phyloP scores from a whole-genome alignment of 2,797 vertebrate genomes.

The Spinibarbus caldwelli region DNA sequence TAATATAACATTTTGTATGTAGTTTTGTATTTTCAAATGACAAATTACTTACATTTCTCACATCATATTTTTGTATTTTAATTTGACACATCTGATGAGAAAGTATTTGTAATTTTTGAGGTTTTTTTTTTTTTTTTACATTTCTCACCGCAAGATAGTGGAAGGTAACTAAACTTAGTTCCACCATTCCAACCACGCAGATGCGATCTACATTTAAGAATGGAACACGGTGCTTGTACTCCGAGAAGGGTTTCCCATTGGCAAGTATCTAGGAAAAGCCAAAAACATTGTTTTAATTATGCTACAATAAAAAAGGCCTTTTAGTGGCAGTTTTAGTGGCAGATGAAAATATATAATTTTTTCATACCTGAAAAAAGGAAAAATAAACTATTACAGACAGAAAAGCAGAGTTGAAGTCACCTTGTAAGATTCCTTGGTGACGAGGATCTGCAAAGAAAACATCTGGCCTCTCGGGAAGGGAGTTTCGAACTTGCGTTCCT shows the following conservation, averaged over 20 bases:
- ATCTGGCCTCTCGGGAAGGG: neutral
- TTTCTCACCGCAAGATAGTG: neutral
- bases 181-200: neutral
- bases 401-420: neutral
- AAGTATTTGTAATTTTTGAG: no score
- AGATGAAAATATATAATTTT: neutral
- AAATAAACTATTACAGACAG: no score
- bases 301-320: neutral
- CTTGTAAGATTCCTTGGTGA: neutral
- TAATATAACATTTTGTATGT: no score
- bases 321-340: neutral
- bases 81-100: no score
- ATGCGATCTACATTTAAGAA: neutral
- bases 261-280: neutral
- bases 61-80: neutral
- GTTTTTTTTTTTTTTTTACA: neutral
- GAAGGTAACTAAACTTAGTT: neutral
- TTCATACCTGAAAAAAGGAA: no score
- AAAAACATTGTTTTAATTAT: neutral
- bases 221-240: neutral
- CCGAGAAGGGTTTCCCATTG: neutral
- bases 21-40: no score
- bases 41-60: no score
- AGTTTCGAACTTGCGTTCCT: neutral
- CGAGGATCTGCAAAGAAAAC: neutral